These are phyloP conservation scores for Sebastes aleutianus DNA, from an alignment of 2,797 vertebrate genomes.

Conservation along the genomic window DNA sequence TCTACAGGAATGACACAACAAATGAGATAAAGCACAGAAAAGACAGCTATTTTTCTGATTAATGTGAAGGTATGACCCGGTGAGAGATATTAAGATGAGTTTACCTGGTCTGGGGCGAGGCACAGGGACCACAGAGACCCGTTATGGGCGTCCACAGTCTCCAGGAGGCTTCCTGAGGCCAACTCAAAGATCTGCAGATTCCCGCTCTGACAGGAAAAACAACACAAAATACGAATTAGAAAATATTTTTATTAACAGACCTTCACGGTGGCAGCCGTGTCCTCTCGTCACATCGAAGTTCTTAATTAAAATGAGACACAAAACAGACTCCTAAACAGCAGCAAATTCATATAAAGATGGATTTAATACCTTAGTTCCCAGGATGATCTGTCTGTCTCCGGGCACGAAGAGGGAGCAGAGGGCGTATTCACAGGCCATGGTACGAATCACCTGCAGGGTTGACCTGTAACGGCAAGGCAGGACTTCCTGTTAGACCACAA, in stretches of 20 bases:
- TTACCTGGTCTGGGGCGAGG: slow-evolving; percentile 93
- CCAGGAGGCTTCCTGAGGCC: slow-evolving; percentile 90
- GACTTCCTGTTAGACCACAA: slow-evolving; percentile 6
- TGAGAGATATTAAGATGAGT: background rate
- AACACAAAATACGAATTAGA: background rate
- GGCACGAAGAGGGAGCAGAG: slow-evolving; percentile 96
- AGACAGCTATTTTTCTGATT: background rate
- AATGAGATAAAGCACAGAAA: background rate
- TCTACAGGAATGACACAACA: slow-evolving; percentile 69
- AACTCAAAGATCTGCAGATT: slow-evolving; percentile 95
- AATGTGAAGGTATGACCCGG: background rate
- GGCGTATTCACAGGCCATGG: slow-evolving; percentile 93
- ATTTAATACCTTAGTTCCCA: slow-evolving; percentile 91
- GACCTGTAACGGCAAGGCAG: slow-evolving; percentile 74
- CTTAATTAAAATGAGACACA: background rate
- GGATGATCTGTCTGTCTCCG: slow-evolving; percentile 92
- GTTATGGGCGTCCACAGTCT: slow-evolving; percentile 84
- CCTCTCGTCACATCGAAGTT: background rate
- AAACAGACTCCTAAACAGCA: background rate
- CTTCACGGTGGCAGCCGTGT: accelerated
- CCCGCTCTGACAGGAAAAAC: slow-evolving; percentile 82
- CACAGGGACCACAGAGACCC: slow-evolving; percentile 93
- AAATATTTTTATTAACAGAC: background rate
- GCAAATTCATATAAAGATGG: background rate
- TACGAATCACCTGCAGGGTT: slow-evolving; percentile 95